Evolutionary conservation across 2,113 vertebrate genomes (phyloP), one percentile per base, ranked within the genome.

Genomic region (Cyprinodon tularosa): DNA sequence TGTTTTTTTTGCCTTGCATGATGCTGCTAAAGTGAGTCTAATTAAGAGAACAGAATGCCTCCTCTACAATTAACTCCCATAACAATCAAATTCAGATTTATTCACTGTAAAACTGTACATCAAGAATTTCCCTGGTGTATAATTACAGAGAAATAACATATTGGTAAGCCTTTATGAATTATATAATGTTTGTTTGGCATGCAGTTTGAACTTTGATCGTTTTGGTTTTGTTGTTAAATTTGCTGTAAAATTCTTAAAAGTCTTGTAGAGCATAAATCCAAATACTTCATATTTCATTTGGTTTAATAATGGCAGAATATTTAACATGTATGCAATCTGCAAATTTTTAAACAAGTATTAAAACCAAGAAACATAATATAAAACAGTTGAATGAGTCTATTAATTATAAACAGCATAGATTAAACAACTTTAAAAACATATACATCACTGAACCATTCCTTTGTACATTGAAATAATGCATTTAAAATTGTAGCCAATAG

Each of bases 11-110:
- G 36, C 14, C 39, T 15, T 11, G 20, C 22, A 29, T 82, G 73
- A 77, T 65, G 72, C 15, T 53, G 66, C 65, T 36, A 4, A 69
- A 78, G 61, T 84, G 78, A 61, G 10, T 76, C 76, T 80, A 64
- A 89, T 90, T 82, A 82, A 72, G 61, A 76, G 61, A 76, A 72
- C 67, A 75, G 62, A 84, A 84, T 69, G 66, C 62, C 65, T 78
- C 47, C 62, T 20, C 22, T 42, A 71, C 74, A 77, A 57, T 81
- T 71, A 68, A 67, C 59, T 74, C 60, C 14, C 15, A 17, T 5
- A 63, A 64, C 64, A 83, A 80, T 74, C 68, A 73, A 57, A 59
- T 62, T 57, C 1, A 6, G 63, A 12, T 81, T 9, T 68, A 66
- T 81, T 67, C 20, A 59, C 38, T 60, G 10, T 60, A 38, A 11